Evolutionary conservation across 2,113 vertebrate genomes (phyloP).

Genomic region (Prietella phreatophila): DNA sequence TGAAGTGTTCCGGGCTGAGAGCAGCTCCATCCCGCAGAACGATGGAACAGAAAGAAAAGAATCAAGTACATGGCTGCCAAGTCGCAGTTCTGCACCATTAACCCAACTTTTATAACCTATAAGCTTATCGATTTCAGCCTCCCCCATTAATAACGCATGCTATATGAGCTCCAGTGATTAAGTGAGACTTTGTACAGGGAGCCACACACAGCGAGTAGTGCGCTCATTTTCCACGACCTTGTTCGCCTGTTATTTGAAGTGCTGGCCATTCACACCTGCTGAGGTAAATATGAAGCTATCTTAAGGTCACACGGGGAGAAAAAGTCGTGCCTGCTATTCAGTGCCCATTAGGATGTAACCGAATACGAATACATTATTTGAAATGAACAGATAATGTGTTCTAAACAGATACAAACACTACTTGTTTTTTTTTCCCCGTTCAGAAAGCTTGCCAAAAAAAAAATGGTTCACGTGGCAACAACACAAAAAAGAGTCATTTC

Average conservation of each 20-base stretch:
- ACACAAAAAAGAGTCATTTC: background rate
- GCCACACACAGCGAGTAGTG: background rate
- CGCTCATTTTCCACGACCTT: conserved; percentile 18
- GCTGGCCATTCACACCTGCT: background rate
- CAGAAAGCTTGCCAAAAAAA: background rate
- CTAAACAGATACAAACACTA: background rate
- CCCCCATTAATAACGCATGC: conserved; percentile 44
- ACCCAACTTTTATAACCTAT: conserved; percentile 57
- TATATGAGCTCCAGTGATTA: conserved; percentile 26
- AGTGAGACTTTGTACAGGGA: background rate
- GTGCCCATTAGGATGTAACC: background rate
- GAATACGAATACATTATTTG: background rate
- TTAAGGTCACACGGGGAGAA: background rate
- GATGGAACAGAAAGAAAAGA: conserved; percentile 19
- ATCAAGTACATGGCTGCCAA: conserved; percentile 31
- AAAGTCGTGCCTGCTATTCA: background rate
- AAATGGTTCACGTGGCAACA: background rate
- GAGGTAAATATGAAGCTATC: background rate
- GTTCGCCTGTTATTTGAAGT: background rate
- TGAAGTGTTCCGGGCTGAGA: conserved; percentile 35
- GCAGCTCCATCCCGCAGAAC: conserved; percentile 12
- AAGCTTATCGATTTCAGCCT: conserved; percentile 49
- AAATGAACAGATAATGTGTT: background rate
- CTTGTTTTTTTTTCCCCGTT: background rate
- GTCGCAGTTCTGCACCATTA: conserved; percentile 55